phyloP scores from a whole-genome alignment of 2,797 vertebrate genomes.

The Hippocampus kuda region DNA sequence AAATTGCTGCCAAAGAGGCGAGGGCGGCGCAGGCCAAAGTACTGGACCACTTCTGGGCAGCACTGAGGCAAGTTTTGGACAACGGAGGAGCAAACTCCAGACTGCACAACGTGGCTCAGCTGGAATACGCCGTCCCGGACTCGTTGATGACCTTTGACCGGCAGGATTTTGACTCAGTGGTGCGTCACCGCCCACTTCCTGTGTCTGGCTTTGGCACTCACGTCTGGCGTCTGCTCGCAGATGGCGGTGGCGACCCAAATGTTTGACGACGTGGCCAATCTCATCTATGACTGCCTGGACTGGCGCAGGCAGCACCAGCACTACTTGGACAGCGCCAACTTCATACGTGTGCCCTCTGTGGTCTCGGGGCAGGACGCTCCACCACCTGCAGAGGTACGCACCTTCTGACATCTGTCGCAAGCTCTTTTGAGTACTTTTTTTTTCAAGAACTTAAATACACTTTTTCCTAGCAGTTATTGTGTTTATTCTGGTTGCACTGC shows the following conservation, averaged over 20 bases:
- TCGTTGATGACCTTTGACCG: conserved; percentile 53
- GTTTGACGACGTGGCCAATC: conserved; percentile 75
- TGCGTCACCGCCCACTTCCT: conserved; percentile 27
- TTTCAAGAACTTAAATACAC: too few relatives aligned
- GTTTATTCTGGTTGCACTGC: too few relatives aligned
- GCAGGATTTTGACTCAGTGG: conserved; percentile 61
- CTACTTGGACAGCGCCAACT: conserved; percentile 67
- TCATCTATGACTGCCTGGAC: conserved; percentile 81
- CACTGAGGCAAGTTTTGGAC: conserved; percentile 73
- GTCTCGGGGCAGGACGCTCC: conserved; percentile 24
- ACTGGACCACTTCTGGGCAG: conserved; percentile 79
- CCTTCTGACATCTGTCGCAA: neutral
- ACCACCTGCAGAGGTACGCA: conserved; percentile 40
- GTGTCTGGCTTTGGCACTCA: neutral
- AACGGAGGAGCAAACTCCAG: conserved; percentile 64
- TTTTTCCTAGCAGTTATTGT: too few relatives aligned
- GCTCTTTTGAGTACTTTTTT: too few relatives aligned
- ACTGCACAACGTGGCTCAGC: conserved; percentile 71
- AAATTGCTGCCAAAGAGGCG: neutral
- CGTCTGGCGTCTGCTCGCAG: neutral
- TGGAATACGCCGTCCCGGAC: conserved; percentile 65
- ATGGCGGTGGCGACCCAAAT: conserved; percentile 65
- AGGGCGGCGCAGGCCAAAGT: conserved; percentile 14
- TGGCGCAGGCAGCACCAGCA: conserved; percentile 78
- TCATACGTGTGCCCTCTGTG: conserved; percentile 65